Conservation (phyloP, 2,797 vertebrate species). For the Eulemur albifrons region DNA sequence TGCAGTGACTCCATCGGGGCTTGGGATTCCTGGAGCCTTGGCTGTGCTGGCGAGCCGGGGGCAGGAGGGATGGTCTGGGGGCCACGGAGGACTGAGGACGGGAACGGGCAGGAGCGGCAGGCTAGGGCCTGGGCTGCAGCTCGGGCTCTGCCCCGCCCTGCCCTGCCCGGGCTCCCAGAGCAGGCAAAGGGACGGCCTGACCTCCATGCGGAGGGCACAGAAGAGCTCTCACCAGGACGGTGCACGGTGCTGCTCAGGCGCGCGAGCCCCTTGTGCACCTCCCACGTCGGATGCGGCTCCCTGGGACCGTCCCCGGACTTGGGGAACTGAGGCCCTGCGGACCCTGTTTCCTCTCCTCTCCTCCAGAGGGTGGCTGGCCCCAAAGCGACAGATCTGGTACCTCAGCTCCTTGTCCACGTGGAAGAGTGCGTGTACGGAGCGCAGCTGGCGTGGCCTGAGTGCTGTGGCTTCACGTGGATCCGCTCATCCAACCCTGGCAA, state of each 20-base stretch:
- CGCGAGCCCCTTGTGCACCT: too few species aligned
- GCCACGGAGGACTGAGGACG: slow-evolving; percentile 36
- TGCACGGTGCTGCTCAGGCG: neutral
- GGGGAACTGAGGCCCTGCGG: neutral
- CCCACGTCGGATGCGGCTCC: accelerated
- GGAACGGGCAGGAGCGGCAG: slow-evolving; percentile 72
- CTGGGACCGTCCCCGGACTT: neutral
- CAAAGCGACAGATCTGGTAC: accelerated
- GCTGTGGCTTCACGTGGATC: accelerated
- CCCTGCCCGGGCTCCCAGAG: neutral
- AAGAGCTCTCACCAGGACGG: neutral
- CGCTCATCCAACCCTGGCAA: accelerated
- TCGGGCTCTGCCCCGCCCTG: neutral
- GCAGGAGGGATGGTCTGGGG: slow-evolving; percentile 61
- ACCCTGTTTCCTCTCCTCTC: neutral
- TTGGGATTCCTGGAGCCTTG: slow-evolving; percentile 54
- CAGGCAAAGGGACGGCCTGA: neutral
- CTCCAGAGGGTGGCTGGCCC: neutral
- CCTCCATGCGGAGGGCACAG: neutral
- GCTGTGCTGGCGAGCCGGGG: slow-evolving; percentile 3
- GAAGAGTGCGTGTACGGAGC: accelerated
- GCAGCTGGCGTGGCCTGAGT: accelerated
- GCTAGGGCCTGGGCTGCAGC: too few species aligned
- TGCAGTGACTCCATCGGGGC: slow-evolving; percentile 19
- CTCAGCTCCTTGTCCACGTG: neutral